phyloP scores from a whole-genome alignment of 2,888 invertebrate species.

The Pammene aurita region DNA sequence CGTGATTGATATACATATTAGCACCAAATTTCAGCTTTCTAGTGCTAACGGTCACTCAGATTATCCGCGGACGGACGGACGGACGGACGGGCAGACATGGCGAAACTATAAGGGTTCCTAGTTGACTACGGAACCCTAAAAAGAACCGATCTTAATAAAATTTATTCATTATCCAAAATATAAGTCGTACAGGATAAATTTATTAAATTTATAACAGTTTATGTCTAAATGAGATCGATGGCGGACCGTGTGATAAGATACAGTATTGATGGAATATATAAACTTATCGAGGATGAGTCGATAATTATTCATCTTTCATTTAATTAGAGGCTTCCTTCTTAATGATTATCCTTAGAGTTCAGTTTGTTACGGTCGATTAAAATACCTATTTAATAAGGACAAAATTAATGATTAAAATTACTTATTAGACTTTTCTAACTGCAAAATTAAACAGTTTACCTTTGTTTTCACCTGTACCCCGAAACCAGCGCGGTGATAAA shows the following conservation, averaged over 20 bases:
- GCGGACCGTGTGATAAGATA: conserved; percentile 52
- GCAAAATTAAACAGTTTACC: no score
- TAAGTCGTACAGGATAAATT: conserved; percentile 21
- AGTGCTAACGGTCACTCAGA: no score
- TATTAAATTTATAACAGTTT: conserved; percentile 43
- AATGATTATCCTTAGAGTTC: neutral
- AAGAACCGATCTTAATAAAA: neutral
- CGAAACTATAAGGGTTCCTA: no score
- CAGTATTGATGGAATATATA: conserved; percentile 37
- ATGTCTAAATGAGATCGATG: conserved; percentile 58
- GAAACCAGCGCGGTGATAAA: no score
- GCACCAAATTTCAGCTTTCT: no score
- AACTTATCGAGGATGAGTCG: conserved; percentile 24
- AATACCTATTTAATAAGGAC: no score
- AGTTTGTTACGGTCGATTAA: neutral
- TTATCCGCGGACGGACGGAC: no score
- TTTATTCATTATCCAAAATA: conserved; percentile 13
- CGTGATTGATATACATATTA: no score
- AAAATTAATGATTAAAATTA: neutral
- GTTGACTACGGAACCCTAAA: no score
- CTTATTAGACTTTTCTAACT: no score
- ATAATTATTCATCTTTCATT: conserved; percentile 32
- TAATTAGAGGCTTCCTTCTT: conserved; percentile 5
- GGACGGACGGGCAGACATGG: no score
- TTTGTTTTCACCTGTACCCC: no score